A percentile compares a stretch with the other conserved stretches of the same genome.
These are phyloP conservation scores for Bubalus kerabau DNA, from an alignment of 2,113 vertebrate genomes.

Conservation along the genomic window DNA sequence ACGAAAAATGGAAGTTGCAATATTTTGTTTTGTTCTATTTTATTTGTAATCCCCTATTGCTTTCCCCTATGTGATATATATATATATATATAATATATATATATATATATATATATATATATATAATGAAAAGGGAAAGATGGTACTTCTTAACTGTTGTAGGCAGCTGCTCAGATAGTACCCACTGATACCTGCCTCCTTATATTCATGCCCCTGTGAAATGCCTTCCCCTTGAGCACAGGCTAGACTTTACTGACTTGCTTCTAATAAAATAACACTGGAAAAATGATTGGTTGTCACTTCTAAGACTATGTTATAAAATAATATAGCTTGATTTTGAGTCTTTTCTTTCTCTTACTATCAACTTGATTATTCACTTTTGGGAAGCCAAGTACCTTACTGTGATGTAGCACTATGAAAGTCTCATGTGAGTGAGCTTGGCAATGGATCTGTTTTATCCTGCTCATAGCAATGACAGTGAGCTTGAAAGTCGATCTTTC, in stretches of 20 bases:
- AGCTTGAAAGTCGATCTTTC: not conserved
- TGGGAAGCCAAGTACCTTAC: not conserved
- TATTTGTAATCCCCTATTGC: not conserved
- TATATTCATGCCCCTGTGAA: not conserved
- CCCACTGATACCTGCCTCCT: not conserved
- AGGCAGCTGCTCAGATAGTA: not conserved
- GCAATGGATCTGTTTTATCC: not conserved
- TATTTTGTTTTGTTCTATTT: not conserved
- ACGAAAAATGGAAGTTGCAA: not conserved
- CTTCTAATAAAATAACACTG: not conserved
- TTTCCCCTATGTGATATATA: not conserved
- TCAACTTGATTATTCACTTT: not conserved
- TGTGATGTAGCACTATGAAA: not conserved
- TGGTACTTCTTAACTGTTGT: not conserved
- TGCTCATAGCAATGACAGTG: not conserved
- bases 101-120: not conserved
- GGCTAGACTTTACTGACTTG: not conserved
- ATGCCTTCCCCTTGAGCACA: not conserved
- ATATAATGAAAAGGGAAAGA: not conserved
- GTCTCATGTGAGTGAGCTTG: not conserved
- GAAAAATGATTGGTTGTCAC: not conserved
- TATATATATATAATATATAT: not conserved
- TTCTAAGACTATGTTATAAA: not conserved
- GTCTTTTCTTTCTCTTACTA: not conserved
- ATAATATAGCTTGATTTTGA: not conserved